Conservation (phyloP, 2,888 invertebrate species). For the Morpho achilles region DNA sequence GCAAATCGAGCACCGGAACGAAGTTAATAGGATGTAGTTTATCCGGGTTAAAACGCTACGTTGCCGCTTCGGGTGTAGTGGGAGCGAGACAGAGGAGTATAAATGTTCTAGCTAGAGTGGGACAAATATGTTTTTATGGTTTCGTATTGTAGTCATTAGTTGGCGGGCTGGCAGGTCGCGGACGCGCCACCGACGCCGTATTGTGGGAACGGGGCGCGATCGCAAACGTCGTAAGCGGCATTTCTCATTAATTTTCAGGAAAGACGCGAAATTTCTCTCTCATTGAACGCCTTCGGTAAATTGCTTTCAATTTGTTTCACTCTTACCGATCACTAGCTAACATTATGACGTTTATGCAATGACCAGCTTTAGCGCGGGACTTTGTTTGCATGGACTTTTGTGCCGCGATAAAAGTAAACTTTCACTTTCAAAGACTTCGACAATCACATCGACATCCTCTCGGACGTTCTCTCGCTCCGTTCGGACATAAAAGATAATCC, state of each 20-base stretch:
- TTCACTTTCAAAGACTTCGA: too few species aligned
- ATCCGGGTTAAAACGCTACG: slow-evolving; percentile 71
- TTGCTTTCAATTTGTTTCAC: slow-evolving; percentile 57
- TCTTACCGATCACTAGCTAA: slow-evolving; percentile 35
- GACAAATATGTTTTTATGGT: slow-evolving; percentile 59
- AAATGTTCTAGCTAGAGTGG: slow-evolving; percentile 37
- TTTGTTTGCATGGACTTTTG: too few species aligned
- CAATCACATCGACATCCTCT: too few species aligned
- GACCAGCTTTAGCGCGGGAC: too few species aligned
- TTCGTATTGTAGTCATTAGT: slow-evolving; percentile 64
- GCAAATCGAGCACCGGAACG: slow-evolving; percentile 71
- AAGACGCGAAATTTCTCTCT: slow-evolving; percentile 63
- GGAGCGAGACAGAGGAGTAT: slow-evolving; percentile 46
- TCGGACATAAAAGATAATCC: too few species aligned
- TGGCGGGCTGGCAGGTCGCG: slow-evolving; percentile 49
- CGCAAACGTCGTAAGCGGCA: slow-evolving; percentile 67
- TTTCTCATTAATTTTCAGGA: slow-evolving; percentile 75
- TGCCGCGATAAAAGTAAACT: too few species aligned
- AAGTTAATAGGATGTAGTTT: slow-evolving; percentile 78
- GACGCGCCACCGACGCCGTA: slow-evolving; percentile 59
- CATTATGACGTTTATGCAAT: slow-evolving; percentile 29
- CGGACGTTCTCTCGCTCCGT: too few species aligned
- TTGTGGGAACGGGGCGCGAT: slow-evolving; percentile 64
- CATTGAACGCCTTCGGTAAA: slow-evolving; percentile 59
- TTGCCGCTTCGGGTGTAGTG: slow-evolving; percentile 69